These are phyloP conservation scores for Bufo bufo DNA, from an alignment of 2,113 vertebrate species.

Conservation along the genomic window DNA sequence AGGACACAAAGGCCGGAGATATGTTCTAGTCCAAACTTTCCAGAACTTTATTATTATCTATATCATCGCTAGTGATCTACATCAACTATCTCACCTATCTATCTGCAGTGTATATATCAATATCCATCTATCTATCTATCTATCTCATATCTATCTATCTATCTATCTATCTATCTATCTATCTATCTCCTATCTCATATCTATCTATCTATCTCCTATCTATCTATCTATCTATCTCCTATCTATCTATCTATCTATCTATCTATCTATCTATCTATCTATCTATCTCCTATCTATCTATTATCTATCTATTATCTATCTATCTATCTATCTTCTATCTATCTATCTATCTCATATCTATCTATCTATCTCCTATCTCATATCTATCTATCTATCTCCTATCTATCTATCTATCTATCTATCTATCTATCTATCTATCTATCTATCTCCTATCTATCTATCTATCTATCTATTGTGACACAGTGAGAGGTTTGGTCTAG, in stretches of 20 bases:
- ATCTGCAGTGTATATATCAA: background rate
- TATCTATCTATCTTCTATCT: background rate
- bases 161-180: background rate
- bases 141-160: background rate
- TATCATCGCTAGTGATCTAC: no score
- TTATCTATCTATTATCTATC: no score
- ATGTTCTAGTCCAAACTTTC: background rate
- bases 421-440: background rate
- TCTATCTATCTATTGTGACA: no score
- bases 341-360: no score
- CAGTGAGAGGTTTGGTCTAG: no score
- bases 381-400: background rate
- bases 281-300: background rate
- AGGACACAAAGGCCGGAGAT: background rate
- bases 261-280: background rate
- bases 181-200: no score
- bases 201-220: background rate
- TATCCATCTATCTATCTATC: background rate
- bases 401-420: background rate
- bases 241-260: background rate
- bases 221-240: background rate
- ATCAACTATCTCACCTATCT: background rate
- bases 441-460: no score
- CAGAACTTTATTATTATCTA: background rate
- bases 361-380: no score